Conservation (phyloP, 2,888 invertebrate genomes). For the Molorchus minor region DNA sequence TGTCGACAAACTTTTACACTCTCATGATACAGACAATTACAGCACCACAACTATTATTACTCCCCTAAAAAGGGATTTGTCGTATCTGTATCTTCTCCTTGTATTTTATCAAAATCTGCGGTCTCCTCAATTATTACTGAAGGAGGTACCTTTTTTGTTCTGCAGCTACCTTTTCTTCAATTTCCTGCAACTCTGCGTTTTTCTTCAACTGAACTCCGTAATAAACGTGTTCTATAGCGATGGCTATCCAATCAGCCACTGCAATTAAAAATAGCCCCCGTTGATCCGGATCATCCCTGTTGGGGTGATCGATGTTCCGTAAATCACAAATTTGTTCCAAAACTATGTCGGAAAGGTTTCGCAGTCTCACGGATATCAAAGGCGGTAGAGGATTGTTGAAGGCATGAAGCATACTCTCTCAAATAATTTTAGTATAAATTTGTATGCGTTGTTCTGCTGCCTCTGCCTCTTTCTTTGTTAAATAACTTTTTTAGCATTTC, state of each 20-base stretch:
- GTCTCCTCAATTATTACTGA: background rate
- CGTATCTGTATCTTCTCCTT: constrained; percentile 4
- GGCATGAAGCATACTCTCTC: constrained; percentile 51
- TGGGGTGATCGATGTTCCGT: constrained; percentile 92
- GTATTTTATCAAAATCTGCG: background rate
- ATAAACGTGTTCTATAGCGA: constrained; percentile 57
- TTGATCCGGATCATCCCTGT: constrained; percentile 44
- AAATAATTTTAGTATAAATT: constrained; percentile 36
- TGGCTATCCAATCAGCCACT: constrained; percentile 58
- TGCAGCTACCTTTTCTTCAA: constrained; percentile 34
- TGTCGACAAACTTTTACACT: too few relatives aligned
- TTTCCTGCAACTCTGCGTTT: constrained; percentile 50
- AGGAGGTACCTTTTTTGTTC: background rate
- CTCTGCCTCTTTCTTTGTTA: constrained; percentile 24
- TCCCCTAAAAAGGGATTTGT: background rate
- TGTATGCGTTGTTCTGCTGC: constrained; percentile 35
- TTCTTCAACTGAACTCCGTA: constrained; percentile 57
- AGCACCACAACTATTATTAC: too few relatives aligned
- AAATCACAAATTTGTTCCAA: constrained; percentile 68
- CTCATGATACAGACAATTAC: too few relatives aligned
- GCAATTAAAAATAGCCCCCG: constrained; percentile 52
- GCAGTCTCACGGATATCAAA: constrained; percentile 66
- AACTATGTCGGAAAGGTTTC: constrained; percentile 68
- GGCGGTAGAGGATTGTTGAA: constrained; percentile 61
- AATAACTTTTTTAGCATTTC: constrained; percentile 42